Conservation (phyloP, 2,888 invertebrate species). For the Mesorhabditis spiculigera region DNA sequence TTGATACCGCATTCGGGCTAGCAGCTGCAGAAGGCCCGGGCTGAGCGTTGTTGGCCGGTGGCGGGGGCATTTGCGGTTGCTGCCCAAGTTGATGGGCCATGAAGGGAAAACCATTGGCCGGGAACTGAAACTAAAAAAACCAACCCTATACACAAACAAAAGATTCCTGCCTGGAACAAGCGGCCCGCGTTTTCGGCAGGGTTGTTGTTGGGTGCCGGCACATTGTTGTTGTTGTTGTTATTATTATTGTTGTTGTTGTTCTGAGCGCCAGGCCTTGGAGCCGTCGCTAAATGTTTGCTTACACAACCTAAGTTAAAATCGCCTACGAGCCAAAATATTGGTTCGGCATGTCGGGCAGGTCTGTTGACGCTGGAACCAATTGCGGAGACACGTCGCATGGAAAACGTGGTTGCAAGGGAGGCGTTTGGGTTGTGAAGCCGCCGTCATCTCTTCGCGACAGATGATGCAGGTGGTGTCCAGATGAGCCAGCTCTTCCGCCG, state of each 20-base stretch:
- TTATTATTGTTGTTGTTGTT: conserved; percentile 3
- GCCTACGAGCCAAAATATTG: conserved; percentile 34
- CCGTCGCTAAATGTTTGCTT: background rate
- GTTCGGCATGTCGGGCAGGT: conserved; percentile 89
- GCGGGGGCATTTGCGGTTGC: background rate
- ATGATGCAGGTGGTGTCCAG: conserved; percentile 85
- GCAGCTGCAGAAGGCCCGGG: conserved; percentile 13
- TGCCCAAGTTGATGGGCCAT: conserved; percentile 9
- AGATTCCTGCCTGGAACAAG: background rate
- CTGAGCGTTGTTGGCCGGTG: conserved; percentile 4
- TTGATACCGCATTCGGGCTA: background rate
- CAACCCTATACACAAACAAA: background rate
- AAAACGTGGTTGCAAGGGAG: conserved; percentile 98
- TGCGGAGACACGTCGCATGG: conserved; percentile 91
- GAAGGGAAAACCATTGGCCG: conserved; percentile 7
- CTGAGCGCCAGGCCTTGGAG: background rate
- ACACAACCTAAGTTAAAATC: background rate
- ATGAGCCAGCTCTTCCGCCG: conserved; percentile 40
- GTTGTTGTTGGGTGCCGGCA: background rate
- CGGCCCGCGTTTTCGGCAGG: background rate
- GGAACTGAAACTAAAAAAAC: background rate
- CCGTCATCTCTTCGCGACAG: conserved; percentile 82
- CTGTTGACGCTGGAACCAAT: conserved; percentile 99
- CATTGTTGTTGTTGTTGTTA: background rate
- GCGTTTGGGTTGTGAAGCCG: conserved; percentile 74